phyloP scores from a whole-genome alignment of 2,113 vertebrate genomes.

The Ibidorhyncha struthersii region DNA sequence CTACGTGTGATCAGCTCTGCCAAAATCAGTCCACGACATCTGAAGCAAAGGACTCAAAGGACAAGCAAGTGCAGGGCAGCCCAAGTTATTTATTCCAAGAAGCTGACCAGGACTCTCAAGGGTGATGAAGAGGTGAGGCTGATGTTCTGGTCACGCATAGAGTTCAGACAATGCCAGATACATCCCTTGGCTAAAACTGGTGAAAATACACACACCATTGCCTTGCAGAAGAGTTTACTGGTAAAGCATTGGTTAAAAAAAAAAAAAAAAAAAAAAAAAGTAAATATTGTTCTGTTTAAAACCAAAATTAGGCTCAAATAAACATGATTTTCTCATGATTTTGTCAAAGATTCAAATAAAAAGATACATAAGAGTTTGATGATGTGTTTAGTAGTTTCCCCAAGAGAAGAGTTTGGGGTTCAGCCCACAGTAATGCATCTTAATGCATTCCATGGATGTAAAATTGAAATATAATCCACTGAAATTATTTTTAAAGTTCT shows the following conservation, averaged over 20 bases:
- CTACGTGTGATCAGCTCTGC: too few species aligned
- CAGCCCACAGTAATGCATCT: not conserved
- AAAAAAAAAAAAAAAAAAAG: not conserved
- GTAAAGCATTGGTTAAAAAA: not conserved
- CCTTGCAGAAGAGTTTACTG: not conserved
- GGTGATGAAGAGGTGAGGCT: too few species aligned
- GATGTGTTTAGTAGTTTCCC: not conserved
- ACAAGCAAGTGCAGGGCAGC: too few species aligned
- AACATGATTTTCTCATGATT: accelerated
- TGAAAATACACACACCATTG: accelerated
- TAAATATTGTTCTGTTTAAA: not conserved
- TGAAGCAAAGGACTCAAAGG: too few species aligned
- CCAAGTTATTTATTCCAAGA: too few species aligned
- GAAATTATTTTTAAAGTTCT: not conserved
- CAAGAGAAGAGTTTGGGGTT: not conserved
- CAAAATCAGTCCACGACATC: too few species aligned
- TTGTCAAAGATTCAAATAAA: not conserved
- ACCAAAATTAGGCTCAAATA: not conserved
- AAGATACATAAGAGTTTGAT: not conserved
- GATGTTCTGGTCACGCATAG: accelerated
- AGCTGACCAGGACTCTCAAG: too few species aligned
- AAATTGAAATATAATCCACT: not conserved
- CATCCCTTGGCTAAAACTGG: not conserved
- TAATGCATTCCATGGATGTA: accelerated
- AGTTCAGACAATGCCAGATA: not conserved